phyloP scores from a whole-genome alignment of 2,797 vertebrate species.

The Steatocranus sp. region DNA sequence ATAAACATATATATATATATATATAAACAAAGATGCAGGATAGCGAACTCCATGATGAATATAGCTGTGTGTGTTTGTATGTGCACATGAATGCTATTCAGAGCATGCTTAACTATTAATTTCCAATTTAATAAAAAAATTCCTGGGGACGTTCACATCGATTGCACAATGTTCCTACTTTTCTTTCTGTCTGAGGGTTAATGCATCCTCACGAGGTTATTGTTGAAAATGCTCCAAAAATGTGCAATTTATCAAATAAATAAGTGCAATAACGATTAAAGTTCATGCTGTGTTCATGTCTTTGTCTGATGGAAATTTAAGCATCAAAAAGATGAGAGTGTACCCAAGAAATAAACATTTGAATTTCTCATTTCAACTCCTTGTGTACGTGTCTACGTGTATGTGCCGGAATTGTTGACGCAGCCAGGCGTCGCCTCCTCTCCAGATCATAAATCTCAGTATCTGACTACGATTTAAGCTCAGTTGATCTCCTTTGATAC shows the following conservation, averaged over 20 bases:
- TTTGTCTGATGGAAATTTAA: neutral
- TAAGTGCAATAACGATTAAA: neutral
- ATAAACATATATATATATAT: too few species aligned
- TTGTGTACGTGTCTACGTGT: neutral
- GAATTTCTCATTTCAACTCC: neutral
- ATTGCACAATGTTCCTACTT: neutral
- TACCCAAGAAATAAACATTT: neutral
- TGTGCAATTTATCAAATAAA: neutral
- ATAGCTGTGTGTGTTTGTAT: slow-evolving; percentile 14
- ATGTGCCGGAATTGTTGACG: neutral
- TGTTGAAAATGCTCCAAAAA: neutral
- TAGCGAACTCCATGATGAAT: slow-evolving; percentile 14
- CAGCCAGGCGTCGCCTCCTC: neutral
- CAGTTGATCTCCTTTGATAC: slow-evolving; percentile 13
- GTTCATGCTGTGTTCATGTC: neutral
- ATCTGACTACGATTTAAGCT: slow-evolving; percentile 2
- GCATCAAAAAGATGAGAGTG: neutral
- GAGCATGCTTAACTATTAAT: slow-evolving; percentile 57
- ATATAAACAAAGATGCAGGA: neutral
- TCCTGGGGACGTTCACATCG: slow-evolving; percentile 9
- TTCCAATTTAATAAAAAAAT: slow-evolving; percentile 59
- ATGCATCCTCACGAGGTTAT: neutral
- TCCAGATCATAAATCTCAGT: slow-evolving; percentile 18
- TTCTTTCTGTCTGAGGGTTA: neutral
- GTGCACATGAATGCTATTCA: neutral